Evolutionary conservation across 2,888 invertebrate species (phyloP).

Genomic region (Ichneumon xanthorius): DNA sequence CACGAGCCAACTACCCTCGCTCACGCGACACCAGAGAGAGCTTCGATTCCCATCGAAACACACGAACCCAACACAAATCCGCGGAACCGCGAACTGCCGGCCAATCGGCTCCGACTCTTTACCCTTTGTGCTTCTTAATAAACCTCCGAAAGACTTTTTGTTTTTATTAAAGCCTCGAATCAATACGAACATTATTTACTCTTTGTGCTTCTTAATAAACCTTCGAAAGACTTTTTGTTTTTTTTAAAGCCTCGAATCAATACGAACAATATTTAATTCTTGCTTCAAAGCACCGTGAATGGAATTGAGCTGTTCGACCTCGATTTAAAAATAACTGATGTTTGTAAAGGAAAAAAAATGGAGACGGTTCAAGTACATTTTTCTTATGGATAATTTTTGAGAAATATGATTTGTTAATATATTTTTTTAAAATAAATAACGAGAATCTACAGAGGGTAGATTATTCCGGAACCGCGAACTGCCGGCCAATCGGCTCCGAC

Average conservation of each 20-base stretch:
- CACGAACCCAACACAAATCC: neutral
- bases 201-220: too few species aligned
- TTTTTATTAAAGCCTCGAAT: too few species aligned
- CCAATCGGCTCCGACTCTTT: conserved; percentile 30
- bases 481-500: conserved; percentile 18
- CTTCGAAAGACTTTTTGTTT: too few species aligned
- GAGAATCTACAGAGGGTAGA: neutral
- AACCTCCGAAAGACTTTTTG: neutral
- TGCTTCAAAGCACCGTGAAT: neutral
- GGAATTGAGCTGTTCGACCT: neutral
- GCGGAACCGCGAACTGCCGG: conserved; percentile 47
- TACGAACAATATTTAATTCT: neutral
- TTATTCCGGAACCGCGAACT: conserved; percentile 44
- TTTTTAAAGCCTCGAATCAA: neutral
- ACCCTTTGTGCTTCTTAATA: conserved; percentile 4
- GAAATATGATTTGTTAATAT: neutral
- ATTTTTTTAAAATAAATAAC: neutral
- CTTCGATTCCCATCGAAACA: conserved; percentile 28
- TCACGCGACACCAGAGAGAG: conserved; percentile 17
- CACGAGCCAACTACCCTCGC: conserved; percentile 42
- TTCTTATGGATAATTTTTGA: neutral
- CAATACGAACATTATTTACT: too few species aligned
- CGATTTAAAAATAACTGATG: neutral
- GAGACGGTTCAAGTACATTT: neutral
- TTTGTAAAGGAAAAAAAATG: neutral